Evolutionary conservation across 1,140 invertebrate species (phyloP).

Genomic region (Monomorium pharaonis): DNA sequence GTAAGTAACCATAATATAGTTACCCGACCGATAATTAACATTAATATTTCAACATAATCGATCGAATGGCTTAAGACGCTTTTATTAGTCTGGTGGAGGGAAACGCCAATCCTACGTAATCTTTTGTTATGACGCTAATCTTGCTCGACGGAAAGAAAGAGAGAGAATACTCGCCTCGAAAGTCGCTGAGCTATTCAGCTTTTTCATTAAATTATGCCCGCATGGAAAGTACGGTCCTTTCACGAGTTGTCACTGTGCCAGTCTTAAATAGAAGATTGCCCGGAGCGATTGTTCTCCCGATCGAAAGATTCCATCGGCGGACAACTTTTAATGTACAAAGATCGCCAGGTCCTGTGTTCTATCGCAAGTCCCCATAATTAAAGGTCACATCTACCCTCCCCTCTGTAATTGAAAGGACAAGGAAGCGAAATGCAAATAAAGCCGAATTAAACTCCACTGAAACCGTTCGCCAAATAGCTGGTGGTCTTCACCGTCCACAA

Average conservation of each 20-base stretch:
- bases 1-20: neutral
- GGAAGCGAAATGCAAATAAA: constrained; percentile 47
- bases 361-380: constrained; percentile 18
- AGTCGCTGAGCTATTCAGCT: constrained; percentile 46
- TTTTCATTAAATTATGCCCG: constrained; percentile 60
- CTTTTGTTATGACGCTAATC: constrained; percentile 41
- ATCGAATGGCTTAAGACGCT: constrained; percentile 27
- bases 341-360: neutral
- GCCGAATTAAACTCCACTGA: constrained; percentile 22
- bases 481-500: constrained; percentile 7
- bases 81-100: constrained; percentile 49
- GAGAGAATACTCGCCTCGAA: constrained; percentile 30
- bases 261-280: constrained; percentile 13
- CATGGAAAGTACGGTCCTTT: constrained; percentile 29
- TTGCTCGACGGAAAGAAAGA: neutral
- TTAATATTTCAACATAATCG: constrained; percentile 53
- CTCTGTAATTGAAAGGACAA: constrained; percentile 22
- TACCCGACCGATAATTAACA: constrained; percentile 8
- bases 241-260: constrained; percentile 27
- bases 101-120: constrained; percentile 38
- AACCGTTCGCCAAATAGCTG: constrained; percentile 37
- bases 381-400: neutral
- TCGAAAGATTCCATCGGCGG: constrained; percentile 5
- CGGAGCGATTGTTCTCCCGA: neutral
- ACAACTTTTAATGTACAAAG: constrained; percentile 46